These are phyloP conservation scores for Merluccius polli DNA, from an alignment of 2,797 vertebrate species.

Conservation along the genomic window DNA sequence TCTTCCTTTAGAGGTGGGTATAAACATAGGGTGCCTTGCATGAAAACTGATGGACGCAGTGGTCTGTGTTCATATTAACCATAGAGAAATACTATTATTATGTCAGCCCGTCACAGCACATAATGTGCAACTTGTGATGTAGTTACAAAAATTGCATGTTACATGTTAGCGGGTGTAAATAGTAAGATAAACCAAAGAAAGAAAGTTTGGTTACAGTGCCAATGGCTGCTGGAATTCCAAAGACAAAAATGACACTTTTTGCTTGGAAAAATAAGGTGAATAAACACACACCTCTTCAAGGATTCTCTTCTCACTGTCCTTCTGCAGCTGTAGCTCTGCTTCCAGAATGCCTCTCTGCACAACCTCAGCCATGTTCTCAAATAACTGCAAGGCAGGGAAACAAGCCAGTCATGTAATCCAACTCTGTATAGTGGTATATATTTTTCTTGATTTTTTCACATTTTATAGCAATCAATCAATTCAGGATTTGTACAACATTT, in stretches of 20 bases:
- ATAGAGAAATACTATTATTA: no score
- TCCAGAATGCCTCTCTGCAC: conserved; percentile 94
- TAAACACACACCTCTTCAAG: conserved; percentile 83
- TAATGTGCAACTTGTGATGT: no score
- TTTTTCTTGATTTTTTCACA: not conserved
- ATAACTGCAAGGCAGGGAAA: conserved; percentile 68
- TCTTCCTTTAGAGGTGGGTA: no score
- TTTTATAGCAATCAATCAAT: not conserved
- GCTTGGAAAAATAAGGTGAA: not conserved
- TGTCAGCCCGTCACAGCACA: no score
- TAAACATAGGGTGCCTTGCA: no score
- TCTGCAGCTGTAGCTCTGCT: conserved; percentile 88
- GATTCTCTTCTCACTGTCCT: conserved; percentile 88
- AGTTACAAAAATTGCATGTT: no score
- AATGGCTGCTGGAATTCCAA: not conserved
- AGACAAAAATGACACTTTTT: not conserved
- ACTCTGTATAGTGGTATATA: not conserved
- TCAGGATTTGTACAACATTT: not conserved
- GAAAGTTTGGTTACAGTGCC: not conserved
- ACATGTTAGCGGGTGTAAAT: not conserved
- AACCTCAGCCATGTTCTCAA: conserved; percentile 98
- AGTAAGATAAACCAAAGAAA: not conserved
- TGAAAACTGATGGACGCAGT: no score
- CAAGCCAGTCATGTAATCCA: not conserved
- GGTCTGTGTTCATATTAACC: no score